Percentiles rank a stretch among this genome's conserved stretches.
These are phyloP conservation scores for Machimus rusticus DNA, from an alignment of 2,888 invertebrate species.

Conservation along the genomic window DNA sequence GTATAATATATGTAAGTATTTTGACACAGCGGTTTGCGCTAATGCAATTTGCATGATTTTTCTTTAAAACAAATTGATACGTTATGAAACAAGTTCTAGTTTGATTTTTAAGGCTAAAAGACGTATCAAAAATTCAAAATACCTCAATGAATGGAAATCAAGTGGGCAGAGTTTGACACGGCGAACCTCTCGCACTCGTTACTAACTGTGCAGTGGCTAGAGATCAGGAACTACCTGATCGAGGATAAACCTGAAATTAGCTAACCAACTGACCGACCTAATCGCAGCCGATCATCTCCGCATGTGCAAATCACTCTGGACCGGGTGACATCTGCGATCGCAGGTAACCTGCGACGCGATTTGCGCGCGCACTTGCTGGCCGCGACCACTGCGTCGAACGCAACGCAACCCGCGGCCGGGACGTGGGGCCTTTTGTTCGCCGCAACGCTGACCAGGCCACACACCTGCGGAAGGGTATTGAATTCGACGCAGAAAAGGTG, in stretches of 20 bases:
- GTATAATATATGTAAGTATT: too few relatives aligned
- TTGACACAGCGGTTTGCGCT: background rate
- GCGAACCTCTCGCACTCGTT: background rate
- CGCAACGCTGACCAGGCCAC: background rate
- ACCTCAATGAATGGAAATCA: background rate
- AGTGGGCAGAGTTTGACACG: background rate
- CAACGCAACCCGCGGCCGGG: background rate
- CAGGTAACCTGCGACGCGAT: background rate
- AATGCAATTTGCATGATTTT: background rate
- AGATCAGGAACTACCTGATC: background rate
- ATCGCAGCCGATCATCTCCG: background rate
- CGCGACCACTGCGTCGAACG: background rate
- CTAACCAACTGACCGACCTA: constrained; percentile 35
- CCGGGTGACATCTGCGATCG: background rate
- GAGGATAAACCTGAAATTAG: background rate
- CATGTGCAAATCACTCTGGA: background rate
- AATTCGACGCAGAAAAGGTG: constrained; percentile 23
- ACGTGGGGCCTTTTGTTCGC: background rate
- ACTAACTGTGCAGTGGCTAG: background rate
- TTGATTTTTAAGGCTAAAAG: background rate
- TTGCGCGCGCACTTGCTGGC: background rate
- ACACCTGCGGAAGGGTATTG: background rate
- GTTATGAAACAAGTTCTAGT: background rate
- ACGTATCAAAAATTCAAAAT: background rate
- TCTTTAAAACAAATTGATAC: too few relatives aligned